These are phyloP conservation scores for Lonchura striata DNA, from an alignment of 2,113 vertebrate genomes.

Conservation along the genomic window DNA sequence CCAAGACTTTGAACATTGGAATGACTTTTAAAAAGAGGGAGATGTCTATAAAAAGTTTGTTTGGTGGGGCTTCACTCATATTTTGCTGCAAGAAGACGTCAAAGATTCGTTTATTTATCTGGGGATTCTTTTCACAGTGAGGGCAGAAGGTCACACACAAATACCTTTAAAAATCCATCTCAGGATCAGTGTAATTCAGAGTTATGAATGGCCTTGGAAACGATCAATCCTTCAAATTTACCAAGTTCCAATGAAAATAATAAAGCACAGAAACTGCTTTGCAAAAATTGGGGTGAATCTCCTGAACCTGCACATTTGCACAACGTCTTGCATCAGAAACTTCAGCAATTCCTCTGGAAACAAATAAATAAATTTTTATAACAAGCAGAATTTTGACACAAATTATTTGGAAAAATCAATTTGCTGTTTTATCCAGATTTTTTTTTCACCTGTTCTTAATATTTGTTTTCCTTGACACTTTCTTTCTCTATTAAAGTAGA, in stretches of 20 bases:
- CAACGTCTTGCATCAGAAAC: accelerated
- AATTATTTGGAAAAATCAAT: neutral
- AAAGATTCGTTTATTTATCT: neutral
- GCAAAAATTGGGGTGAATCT: neutral
- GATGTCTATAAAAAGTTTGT: neutral
- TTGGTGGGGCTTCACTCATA: neutral
- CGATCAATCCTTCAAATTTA: neutral
- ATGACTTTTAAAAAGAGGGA: neutral
- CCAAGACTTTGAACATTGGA: neutral
- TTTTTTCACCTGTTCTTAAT: neutral
- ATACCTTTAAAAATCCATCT: neutral
- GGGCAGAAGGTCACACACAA: neutral
- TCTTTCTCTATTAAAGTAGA: neutral
- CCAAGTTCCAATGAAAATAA: neutral
- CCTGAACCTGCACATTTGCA: neutral
- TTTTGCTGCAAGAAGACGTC: neutral
- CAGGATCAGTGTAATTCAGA: neutral
- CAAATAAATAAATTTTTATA: neutral
- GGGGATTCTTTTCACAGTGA: neutral
- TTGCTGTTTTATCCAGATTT: neutral
- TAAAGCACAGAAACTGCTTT: neutral
- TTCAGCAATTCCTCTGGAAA: neutral
- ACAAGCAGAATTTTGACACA: neutral
- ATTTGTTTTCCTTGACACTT: neutral
- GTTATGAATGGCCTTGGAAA: neutral